phyloP scores from a whole-genome alignment of 2,888 invertebrate genomes.

The Habrosyne pyritoides region DNA sequence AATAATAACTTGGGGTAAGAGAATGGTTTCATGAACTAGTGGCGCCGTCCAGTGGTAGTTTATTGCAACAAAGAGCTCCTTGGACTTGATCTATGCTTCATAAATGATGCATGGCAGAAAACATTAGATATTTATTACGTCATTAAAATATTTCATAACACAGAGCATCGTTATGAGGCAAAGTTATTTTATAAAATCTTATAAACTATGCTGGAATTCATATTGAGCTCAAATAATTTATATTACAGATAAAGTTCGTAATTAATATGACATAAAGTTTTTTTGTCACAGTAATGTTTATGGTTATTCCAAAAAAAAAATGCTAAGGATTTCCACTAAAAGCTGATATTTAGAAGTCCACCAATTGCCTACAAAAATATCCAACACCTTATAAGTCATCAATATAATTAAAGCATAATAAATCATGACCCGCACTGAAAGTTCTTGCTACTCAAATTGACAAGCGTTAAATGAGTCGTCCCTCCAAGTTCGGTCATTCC shows the following conservation, averaged over 20 bases:
- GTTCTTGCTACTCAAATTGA: slow-evolving; percentile 56
- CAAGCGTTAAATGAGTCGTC: slow-evolving; percentile 79
- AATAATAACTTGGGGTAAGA: slow-evolving; percentile 34
- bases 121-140: slow-evolving; percentile 43
- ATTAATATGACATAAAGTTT: too few species aligned
- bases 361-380: too few species aligned
- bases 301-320: too few species aligned
- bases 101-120: slow-evolving; percentile 55
- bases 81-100: slow-evolving; percentile 37
- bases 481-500: slow-evolving; percentile 55
- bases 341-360: too few species aligned
- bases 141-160: slow-evolving; percentile 30
- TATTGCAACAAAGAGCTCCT: slow-evolving; percentile 47
- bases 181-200: neutral
- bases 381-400: neutral
- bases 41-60: slow-evolving; percentile 50
- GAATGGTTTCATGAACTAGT: slow-evolving; percentile 63
- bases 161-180: neutral
- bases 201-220: slow-evolving; percentile 9
- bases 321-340: too few species aligned
- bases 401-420: slow-evolving; percentile 17
- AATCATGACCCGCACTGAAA: slow-evolving; percentile 19
- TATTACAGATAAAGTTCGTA: too few species aligned
- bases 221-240: too few species aligned
- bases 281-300: too few species aligned